A percentile compares a stretch with the other conserved stretches of the same genome.
These are phyloP conservation scores for Oryctolagus cuniculus DNA, from an alignment of 2,113 vertebrate genomes.

Conservation along the genomic window DNA sequence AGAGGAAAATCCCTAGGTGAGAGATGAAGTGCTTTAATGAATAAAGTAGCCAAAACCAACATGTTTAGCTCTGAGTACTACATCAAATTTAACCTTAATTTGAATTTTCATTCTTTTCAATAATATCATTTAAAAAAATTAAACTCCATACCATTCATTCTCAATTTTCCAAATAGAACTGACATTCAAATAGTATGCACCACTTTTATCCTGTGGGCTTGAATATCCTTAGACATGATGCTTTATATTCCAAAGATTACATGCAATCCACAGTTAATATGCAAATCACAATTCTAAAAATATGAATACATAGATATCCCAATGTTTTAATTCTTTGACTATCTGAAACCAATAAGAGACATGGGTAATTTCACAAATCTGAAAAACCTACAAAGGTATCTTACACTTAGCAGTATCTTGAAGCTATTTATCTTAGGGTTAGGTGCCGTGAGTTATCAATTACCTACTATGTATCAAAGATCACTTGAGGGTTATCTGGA, in stretches of 20 bases:
- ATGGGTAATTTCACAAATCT: not conserved
- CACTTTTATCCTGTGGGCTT: not conserved
- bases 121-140: not conserved
- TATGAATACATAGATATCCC: not conserved
- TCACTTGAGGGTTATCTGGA: not conserved
- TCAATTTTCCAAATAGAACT: conserved; percentile 34
- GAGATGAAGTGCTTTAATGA: not conserved
- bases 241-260: not conserved
- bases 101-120: conserved; percentile 2
- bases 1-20: not conserved
- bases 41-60: not conserved
- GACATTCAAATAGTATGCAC: not conserved
- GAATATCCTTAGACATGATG: not conserved
- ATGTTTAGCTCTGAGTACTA: not conserved
- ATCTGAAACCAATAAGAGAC: conserved; percentile 26
- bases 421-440: not conserved
- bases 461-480: not conserved
- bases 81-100: not conserved
- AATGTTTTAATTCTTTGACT: conserved; percentile 8
- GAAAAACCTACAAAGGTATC: not conserved
- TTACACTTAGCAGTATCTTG: not conserved
- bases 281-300: conserved; percentile 36
- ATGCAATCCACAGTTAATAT: not conserved
- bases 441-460: not conserved
- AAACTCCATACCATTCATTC: not conserved